Percentiles rank a stretch among this genome's conserved stretches.
These are phyloP conservation scores for Polyommatus iphigenia DNA, from an alignment of 2,888 invertebrate genomes.

Conservation along the genomic window DNA sequence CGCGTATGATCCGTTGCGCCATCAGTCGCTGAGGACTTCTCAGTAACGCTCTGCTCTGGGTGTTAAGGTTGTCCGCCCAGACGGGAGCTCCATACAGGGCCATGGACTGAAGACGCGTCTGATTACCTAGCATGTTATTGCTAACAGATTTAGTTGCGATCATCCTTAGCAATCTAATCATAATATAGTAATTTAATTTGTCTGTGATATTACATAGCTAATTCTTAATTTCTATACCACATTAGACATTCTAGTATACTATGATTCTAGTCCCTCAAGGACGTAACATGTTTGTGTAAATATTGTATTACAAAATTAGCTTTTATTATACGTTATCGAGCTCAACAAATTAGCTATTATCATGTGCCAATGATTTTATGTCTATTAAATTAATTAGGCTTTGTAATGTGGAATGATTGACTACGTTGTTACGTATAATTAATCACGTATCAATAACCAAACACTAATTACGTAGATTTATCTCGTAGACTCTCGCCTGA, in stretches of 20 bases:
- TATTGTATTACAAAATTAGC: not conserved
- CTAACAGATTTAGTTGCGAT: no score
- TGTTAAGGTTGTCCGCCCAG: no score
- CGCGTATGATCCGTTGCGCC: no score
- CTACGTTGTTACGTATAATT: not conserved
- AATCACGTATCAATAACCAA: conserved; percentile 18
- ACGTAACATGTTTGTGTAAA: not conserved
- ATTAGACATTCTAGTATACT: not conserved
- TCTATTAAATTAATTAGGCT: not conserved
- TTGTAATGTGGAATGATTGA: not conserved
- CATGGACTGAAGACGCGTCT: no score
- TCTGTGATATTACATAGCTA: not conserved
- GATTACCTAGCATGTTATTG: no score
- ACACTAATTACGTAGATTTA: conserved; percentile 5
- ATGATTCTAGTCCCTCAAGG: not conserved
- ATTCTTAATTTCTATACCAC: not conserved
- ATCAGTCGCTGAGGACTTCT: no score
- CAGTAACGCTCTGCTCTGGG: no score
- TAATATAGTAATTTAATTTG: no score
- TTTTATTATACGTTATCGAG: not conserved
- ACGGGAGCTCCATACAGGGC: no score
- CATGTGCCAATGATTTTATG: not conserved
- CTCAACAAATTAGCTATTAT: not conserved
- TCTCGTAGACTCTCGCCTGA: conserved; percentile 18
- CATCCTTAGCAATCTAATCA: not conserved